These are phyloP conservation scores for Beris morrisii DNA, from an alignment of 2,888 invertebrate genomes.

Conservation along the genomic window DNA sequence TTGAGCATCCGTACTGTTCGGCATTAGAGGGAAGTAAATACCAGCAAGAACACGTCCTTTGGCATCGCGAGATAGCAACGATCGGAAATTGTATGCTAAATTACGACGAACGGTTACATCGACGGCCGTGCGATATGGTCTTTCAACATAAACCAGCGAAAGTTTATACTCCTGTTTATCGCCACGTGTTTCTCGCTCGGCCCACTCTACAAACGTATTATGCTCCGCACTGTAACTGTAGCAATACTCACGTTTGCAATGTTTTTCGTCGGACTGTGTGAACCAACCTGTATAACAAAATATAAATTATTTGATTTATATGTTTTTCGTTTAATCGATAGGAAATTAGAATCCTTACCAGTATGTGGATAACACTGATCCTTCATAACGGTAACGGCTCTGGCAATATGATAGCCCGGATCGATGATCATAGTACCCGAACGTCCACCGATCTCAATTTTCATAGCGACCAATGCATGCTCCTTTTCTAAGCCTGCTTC, in stretches of 20 bases:
- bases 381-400: conserved; percentile 83
- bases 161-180: conserved; percentile 66
- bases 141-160: conserved; percentile 77
- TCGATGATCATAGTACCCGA: conserved; percentile 79
- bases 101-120: conserved; percentile 88
- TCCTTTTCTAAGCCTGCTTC: conserved; percentile 72
- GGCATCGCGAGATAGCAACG: conserved; percentile 77
- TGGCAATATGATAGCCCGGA: conserved; percentile 87
- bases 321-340: background rate
- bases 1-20: conserved; percentile 60
- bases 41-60: conserved; percentile 84
- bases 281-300: conserved; percentile 69
- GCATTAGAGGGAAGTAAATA: conserved; percentile 73
- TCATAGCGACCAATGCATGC: conserved; percentile 80
- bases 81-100: conserved; percentile 78
- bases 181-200: conserved; percentile 73
- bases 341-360: conserved; percentile 44
- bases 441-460: conserved; percentile 71
- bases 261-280: conserved; percentile 75
- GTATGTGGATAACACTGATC: conserved; percentile 86
- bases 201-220: conserved; percentile 81
- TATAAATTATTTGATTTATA: background rate
- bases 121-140: conserved; percentile 77
- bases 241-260: conserved; percentile 80
- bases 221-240: conserved; percentile 73